Base-by-base conservation (phyloP, 2,888 invertebrate genomes). In the Cheilosia pagana region DNA sequence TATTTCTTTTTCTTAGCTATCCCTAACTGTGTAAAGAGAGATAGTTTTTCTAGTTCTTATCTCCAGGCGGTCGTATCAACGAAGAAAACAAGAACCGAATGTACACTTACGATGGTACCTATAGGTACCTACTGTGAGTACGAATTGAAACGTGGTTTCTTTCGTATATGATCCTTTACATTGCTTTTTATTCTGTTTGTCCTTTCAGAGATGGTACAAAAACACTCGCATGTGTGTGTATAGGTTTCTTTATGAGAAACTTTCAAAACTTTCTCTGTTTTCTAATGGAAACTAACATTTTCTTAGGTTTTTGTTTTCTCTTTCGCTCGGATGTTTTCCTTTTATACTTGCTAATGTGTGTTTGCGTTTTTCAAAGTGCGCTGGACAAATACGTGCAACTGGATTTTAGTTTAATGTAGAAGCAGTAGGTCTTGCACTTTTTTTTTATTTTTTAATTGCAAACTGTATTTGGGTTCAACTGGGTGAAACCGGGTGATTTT, bases 41-140 rank as follows among this genome's bases (percentile, higher is more conserved):
- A 10, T 14, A 25, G 48, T 41, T 68, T 74, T 68, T 57, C 59
- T 45, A 41, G 59, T 62, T 81, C 59, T 60, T 50, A 77, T 77
- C 76, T 82, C 76, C 60, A 82, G 77, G 77, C 77, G 82, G 65
- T 62, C 55, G 48, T 75, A 50, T 65, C 63, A 35, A 63, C 63
- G 35, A 28, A 57, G n/a, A 31, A 50, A 41, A 16, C 21, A n/a
- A 50, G 50, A 43, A 39, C 25, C 23, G 23, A 55, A 35, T 55
- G 53, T 55, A 55, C 35, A 35, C 62, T 31, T 31, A 3, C 28
- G n/a, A 43, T 28, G 35, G 25, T 39, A 75, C 28, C 31, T 31
- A 31, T 10, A 10, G 25, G 5, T 25, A 5, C 8, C 8, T 25
- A 5, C 8, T 31, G 35, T 35, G 35, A 35, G 35, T 55, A 74